Evolutionary conservation across 2,113 vertebrate species (phyloP).

Genomic region (Capreolus pygargus): DNA sequence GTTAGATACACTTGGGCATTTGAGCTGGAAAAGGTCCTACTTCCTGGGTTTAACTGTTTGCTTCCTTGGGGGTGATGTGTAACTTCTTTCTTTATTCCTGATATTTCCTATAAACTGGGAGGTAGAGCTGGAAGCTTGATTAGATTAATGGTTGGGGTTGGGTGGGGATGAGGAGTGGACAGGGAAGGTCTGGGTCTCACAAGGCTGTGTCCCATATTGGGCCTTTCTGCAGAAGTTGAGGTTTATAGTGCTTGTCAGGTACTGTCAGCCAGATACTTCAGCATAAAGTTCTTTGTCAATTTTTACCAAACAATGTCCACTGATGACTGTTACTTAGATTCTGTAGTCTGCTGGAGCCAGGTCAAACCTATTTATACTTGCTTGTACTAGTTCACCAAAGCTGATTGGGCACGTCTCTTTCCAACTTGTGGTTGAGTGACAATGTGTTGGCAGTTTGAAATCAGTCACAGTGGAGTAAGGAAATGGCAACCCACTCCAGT

Average conservation of each 20-base stretch:
- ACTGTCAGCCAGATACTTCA: not conserved
- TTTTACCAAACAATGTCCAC: not conserved
- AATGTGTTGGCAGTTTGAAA: not conserved
- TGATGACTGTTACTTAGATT: not conserved
- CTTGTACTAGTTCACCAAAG: not conserved
- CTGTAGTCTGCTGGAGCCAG: not conserved
- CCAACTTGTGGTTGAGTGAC: not conserved
- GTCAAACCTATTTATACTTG: not conserved
- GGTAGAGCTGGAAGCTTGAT: not conserved
- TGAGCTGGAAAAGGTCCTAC: not conserved
- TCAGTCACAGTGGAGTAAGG: not conserved
- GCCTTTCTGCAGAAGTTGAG: not conserved
- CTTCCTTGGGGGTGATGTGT: not conserved
- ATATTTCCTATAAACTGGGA: not conserved
- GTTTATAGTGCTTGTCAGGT: not conserved
- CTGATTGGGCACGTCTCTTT: not conserved
- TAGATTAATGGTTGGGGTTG: not conserved
- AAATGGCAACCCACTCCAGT: not conserved
- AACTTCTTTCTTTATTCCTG: not conserved
- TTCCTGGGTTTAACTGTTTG: not conserved
- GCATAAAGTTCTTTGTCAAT: not conserved
- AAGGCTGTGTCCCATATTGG: not conserved
- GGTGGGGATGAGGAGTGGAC: not conserved
- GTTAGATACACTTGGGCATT: not conserved
- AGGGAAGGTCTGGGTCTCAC: not conserved